phyloP scores from a whole-genome alignment of 2,888 invertebrate genomes.

The Caenorhabditis becei region DNA sequence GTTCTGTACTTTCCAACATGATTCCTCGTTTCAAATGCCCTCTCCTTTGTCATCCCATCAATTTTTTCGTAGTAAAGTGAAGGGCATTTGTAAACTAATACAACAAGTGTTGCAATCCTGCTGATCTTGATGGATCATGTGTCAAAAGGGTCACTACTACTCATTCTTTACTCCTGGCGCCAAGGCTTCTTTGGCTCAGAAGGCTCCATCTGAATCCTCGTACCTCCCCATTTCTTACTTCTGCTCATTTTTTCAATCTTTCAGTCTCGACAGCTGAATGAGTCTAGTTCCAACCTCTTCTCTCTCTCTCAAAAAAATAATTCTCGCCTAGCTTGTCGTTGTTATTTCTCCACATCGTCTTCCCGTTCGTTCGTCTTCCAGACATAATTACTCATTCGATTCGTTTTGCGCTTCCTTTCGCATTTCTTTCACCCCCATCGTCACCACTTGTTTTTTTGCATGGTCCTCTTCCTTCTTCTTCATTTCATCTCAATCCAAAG shows the following conservation, averaged over 20 bases:
- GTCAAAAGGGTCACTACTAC: constrained; percentile 25
- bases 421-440: neutral
- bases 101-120: constrained; percentile 28
- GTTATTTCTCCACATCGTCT: neutral
- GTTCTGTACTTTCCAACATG: neutral
- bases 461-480: neutral
- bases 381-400: constrained; percentile 24
- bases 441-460: neutral
- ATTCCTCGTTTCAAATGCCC: neutral
- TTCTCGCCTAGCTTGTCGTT: constrained; percentile 8
- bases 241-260: neutral
- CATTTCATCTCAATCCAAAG: neutral
- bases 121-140: constrained; percentile 44
- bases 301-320: neutral
- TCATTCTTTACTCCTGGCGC: too few species aligned
- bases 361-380: constrained; percentile 19
- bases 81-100: constrained; percentile 57
- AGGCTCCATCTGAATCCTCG: neutral
- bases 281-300: neutral
- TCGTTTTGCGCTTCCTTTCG: constrained; percentile 14
- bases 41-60: neutral
- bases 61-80: constrained; percentile 6
- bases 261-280: neutral
- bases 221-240: neutral
- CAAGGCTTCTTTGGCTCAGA: neutral